Conservation (phyloP, 2,888 invertebrate genomes). For the Luperina nickerlii region DNA sequence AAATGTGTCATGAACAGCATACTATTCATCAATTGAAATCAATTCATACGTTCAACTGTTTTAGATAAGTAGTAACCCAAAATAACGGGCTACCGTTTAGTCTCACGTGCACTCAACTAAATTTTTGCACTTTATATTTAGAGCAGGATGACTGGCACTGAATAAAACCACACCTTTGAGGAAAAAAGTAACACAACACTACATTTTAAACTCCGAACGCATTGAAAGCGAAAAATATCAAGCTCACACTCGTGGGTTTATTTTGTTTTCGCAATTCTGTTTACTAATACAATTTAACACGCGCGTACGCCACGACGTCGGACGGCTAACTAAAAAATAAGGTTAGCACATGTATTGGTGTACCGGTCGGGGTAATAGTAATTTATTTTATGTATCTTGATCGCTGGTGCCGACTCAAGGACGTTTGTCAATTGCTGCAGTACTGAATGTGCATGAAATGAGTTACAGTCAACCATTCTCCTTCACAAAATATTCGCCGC, state of each 20-base stretch:
- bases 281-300: conserved; percentile 27
- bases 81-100: conserved; percentile 14
- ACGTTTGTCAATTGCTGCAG: conserved; percentile 21
- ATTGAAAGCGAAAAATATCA: background rate
- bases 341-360: conserved; percentile 47
- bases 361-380: conserved; percentile 35
- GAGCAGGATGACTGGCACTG: conserved; percentile 26
- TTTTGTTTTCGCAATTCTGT: conserved; percentile 47
- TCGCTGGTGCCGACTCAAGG: conserved; percentile 29
- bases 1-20: conserved; percentile 19
- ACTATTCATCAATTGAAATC: conserved; percentile 20
- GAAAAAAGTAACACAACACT: conserved; percentile 3
- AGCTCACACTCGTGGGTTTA: conserved; percentile 16
- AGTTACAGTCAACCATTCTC: background rate
- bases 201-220: conserved; percentile 25
- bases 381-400: conserved; percentile 35
- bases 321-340: conserved; percentile 52
- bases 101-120: conserved; percentile 15
- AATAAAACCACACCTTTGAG: conserved; percentile 5
- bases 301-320: conserved; percentile 45
- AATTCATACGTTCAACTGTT: conserved; percentile 8
- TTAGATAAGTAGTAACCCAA: background rate
- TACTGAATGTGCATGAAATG: conserved; percentile 16
- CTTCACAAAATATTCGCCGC: background rate
- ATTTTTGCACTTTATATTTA: conserved; percentile 15